phyloP scores from a whole-genome alignment of 2,113 vertebrate species.

The Pterocles orientalis region DNA sequence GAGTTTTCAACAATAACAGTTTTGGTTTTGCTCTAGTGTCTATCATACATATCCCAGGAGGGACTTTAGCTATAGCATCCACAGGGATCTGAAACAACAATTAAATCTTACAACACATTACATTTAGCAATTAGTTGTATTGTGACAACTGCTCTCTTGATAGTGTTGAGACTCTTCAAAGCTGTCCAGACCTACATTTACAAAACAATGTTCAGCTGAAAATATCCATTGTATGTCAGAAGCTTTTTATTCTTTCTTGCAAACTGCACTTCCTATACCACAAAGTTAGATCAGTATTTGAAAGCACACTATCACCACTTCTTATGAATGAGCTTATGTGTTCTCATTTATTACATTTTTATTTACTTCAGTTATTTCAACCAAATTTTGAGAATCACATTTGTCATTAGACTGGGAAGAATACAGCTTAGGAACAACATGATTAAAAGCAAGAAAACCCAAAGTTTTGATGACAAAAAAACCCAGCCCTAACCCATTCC shows the following conservation, averaged over 20 bases:
- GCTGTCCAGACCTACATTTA: not conserved
- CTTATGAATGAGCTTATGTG: not conserved
- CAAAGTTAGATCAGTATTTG: not conserved
- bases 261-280: not conserved
- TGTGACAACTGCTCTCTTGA: not conserved
- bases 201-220: not conserved
- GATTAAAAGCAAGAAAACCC: not conserved
- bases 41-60: not conserved
- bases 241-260: not conserved
- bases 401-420: not conserved
- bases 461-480: not conserved
- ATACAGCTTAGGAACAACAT: not conserved
- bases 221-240: not conserved
- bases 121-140: not conserved
- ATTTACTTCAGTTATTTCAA: not conserved
- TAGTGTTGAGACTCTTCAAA: not conserved
- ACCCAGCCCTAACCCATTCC: not conserved
- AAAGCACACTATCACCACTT: not conserved
- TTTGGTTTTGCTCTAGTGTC: not conserved
- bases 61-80: not conserved
- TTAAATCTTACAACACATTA: not conserved
- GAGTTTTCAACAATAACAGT: not conserved
- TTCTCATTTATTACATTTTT: not conserved
- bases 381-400: not conserved
- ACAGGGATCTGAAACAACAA: not conserved